Base-by-base conservation (phyloP, 2,797 vertebrate species). In the Meriones psammophilus region DNA sequence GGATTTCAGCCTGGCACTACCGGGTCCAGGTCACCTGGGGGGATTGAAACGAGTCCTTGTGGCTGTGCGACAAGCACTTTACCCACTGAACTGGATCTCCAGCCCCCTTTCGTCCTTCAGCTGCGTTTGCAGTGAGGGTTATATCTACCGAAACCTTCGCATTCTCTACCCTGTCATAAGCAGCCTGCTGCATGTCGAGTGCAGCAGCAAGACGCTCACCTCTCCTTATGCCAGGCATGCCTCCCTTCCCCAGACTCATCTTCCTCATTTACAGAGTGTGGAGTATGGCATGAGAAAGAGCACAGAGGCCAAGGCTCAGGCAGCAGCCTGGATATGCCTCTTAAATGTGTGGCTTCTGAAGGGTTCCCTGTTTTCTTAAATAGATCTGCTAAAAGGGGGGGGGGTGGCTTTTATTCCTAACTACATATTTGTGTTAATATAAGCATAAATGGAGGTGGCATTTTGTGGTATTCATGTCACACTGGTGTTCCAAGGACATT, bases 171-270 rank as follows among this genome's bases (percentile, higher is more conserved):
- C 33, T 0, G 2, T 69, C 17, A 6, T 0, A 36, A 39, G 62
- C 33, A 64, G 30, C 54, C 56, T 12, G 9, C 36, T n/a, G 10
- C n/a, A 46, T 18, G 62, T 30, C 20, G 50, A 92, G 54, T 54
- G 8, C 39, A 26, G 13, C 0, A 0, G 0, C 1, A 18, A 8
- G 12, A 14, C 60, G 14, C 33, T 73, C 2, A 6, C 33, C 54
- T 64, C 68, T 77, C 60, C 6, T 28, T 28, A 68, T 42, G 58
- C 50, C 64, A 83, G 39, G 15, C 17, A 15, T 7, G 12, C 46
- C 18, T 28, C 60, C n/a, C 28, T 26, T 54, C 33, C n/a, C 58
- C 33, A 69, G n/a, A 42, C n/a, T 90, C 6, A 30, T 54, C 79
- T 60, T 28, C 60, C 76, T 94, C 54, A 10, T 54, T 64, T 42